phyloP scores from a whole-genome alignment of 1,140 invertebrate genomes.

The Drosophila fuyamai region DNA sequence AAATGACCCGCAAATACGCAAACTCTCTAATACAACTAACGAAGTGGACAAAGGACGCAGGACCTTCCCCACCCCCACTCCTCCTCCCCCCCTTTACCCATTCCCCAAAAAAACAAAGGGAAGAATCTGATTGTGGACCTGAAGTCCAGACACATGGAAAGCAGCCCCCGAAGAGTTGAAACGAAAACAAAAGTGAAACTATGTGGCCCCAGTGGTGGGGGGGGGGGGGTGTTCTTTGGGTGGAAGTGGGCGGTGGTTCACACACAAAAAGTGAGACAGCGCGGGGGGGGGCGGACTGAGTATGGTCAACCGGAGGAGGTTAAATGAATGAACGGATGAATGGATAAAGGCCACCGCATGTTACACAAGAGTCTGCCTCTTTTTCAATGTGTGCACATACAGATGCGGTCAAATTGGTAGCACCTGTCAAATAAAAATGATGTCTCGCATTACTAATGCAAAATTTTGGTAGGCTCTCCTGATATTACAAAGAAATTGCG shows the following conservation, averaged over 20 bases:
- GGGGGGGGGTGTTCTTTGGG: not conserved
- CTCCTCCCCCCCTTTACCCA: too few species aligned
- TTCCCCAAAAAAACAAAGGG: slow-evolving; percentile 1
- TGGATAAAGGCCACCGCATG: slow-evolving; percentile 81
- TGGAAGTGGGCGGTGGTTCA: slow-evolving; percentile 29
- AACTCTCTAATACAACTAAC: slow-evolving; percentile 76
- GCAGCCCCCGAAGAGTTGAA: slow-evolving; percentile 53
- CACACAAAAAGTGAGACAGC: slow-evolving; percentile 36
- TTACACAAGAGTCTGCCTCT: slow-evolving; percentile 69
- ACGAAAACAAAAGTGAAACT: slow-evolving; percentile 81
- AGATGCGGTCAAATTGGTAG: slow-evolving; percentile 3
- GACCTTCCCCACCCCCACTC: not conserved
- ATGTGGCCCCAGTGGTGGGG: slow-evolving; percentile 40
- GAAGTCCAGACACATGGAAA: slow-evolving; percentile 58
- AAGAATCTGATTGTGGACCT: slow-evolving; percentile 40
- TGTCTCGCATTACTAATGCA: too few species aligned
- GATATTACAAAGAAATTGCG: too few species aligned
- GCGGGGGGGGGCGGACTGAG: slow-evolving; percentile 10
- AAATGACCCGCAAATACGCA: slow-evolving; percentile 54
- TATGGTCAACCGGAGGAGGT: slow-evolving; percentile 69
- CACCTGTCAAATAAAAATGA: too few species aligned
- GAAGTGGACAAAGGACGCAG: slow-evolving; percentile 69
- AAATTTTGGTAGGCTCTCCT: too few species aligned
- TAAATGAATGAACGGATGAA: slow-evolving; percentile 82
- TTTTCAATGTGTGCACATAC: not conserved